These are phyloP conservation scores for Deladenus siricidicola DNA, from an alignment of 2,888 invertebrate species.

Conservation along the genomic window DNA sequence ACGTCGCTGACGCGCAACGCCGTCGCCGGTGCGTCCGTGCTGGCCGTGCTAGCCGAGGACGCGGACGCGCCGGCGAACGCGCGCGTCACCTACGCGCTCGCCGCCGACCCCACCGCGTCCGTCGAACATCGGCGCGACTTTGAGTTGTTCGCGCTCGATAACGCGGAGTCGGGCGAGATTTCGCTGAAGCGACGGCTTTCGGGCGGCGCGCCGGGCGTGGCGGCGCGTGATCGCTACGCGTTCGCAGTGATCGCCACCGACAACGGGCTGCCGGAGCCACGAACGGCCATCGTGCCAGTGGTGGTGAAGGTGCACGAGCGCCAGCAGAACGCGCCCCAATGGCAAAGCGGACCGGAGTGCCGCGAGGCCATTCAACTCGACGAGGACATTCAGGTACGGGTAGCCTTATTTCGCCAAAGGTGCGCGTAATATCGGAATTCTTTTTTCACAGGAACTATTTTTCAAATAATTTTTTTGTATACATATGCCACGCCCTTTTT, in stretches of 20 bases:
- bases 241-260: constrained; percentile 72
- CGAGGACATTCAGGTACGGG: constrained; percentile 35
- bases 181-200: constrained; percentile 34
- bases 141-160: constrained; percentile 16
- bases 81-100: constrained; percentile 40
- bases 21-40: constrained; percentile 30
- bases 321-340: constrained; percentile 43
- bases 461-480: too few relatives aligned
- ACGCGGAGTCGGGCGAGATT: constrained; percentile 33
- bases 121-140: constrained; percentile 27
- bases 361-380: constrained; percentile 29
- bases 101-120: constrained; percentile 36
- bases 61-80: constrained; percentile 48
- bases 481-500: too few relatives aligned
- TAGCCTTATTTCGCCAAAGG: not conserved
- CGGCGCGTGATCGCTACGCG: constrained; percentile 38
- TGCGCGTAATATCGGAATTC: too few relatives aligned
- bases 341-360: constrained; percentile 41
- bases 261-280: constrained; percentile 63
- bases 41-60: constrained; percentile 51
- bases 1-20: constrained; percentile 29
- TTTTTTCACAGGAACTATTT: too few relatives aligned
- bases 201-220: not conserved
- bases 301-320: constrained; percentile 60
- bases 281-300: constrained; percentile 68